A percentile compares a stretch with the other conserved stretches of the same genome.
Conservation (phyloP, 2,113 vertebrate species). For the Thunnus thynnus region DNA sequence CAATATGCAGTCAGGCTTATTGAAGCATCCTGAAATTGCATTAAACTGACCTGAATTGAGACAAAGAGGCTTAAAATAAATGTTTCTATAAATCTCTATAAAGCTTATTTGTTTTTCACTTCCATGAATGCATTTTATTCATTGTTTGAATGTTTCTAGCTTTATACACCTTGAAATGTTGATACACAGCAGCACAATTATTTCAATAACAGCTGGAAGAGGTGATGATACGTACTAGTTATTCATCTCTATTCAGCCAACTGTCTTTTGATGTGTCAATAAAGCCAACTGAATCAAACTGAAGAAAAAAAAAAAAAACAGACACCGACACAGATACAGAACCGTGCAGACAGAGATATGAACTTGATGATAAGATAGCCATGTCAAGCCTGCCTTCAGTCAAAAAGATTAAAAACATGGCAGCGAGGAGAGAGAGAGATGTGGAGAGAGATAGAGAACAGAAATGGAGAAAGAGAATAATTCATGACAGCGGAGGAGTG, state of each 20-base stretch:
- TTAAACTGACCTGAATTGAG: background rate
- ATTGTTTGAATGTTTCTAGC: background rate
- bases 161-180: background rate
- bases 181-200: background rate
- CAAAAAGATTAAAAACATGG: constrained; percentile 33
- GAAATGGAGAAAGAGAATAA: constrained; percentile 62
- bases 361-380: constrained; percentile 33
- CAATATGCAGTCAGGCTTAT: background rate
- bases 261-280: constrained; percentile 16
- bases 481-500: constrained; percentile 47
- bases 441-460: constrained; percentile 26
- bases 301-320: background rate
- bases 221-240: background rate
- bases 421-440: constrained; percentile 17
- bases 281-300: background rate
- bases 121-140: background rate
- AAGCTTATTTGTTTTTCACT: background rate
- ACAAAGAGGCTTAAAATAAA: background rate
- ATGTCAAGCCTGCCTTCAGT: constrained; percentile 25
- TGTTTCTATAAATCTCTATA: background rate
- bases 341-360: constrained; percentile 21
- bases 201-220: constrained; percentile 8
- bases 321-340: background rate
- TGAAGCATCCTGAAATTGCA: background rate
- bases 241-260: background rate